Evolutionary conservation across 2,797 vertebrate species (phyloP).

Genomic region (Luscinia luscinia): DNA sequence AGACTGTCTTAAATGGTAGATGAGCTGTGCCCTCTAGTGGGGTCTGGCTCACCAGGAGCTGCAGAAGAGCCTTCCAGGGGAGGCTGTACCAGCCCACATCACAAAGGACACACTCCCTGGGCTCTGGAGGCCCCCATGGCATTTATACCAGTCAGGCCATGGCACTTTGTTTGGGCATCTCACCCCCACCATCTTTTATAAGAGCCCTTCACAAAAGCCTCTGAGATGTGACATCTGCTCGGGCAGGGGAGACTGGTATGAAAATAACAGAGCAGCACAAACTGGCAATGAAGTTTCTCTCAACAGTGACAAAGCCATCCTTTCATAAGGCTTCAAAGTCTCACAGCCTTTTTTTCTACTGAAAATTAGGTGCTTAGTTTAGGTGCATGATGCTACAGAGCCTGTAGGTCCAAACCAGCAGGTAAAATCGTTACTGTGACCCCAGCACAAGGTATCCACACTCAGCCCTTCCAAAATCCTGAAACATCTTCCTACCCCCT

Average conservation of each 20-base stretch:
- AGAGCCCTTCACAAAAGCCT: background rate
- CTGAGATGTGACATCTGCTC: background rate
- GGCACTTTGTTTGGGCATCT: rapidly evolving
- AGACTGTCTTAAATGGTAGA: background rate
- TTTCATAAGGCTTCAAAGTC: conserved; percentile 1
- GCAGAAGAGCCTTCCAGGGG: background rate
- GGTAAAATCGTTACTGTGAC: background rate
- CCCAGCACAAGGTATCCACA: background rate
- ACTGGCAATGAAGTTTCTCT: background rate
- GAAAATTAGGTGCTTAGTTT: background rate
- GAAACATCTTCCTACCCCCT: background rate
- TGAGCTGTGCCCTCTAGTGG: conserved; percentile 57
- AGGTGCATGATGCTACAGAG: background rate
- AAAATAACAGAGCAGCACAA: background rate
- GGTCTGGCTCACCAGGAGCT: background rate
- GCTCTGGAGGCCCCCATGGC: background rate
- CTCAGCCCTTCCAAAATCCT: background rate
- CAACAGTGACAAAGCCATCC: background rate
- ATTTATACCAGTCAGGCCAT: background rate
- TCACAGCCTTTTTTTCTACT: background rate
- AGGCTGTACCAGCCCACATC: background rate
- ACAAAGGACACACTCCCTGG: rapidly evolving
- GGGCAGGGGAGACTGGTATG: background rate
- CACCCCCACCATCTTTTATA: background rate
- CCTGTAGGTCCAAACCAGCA: background rate